These are phyloP conservation scores for Scalopus aquaticus DNA, from an alignment of 2,113 vertebrate species.

Conservation along the genomic window DNA sequence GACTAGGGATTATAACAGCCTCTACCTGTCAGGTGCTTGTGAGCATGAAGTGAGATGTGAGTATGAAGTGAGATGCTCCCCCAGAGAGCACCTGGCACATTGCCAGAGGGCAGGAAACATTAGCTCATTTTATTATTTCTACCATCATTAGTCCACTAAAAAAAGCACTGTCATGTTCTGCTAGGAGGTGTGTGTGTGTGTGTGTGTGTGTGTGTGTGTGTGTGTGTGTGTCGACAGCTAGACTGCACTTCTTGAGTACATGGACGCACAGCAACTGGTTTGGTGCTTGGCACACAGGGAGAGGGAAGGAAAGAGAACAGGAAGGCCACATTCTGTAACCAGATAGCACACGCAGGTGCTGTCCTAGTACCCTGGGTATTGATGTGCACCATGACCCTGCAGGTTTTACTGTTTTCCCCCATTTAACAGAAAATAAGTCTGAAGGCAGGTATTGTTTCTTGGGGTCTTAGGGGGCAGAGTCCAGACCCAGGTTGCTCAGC, in stretches of 20 bases:
- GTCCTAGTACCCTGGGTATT: not conserved
- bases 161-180: too few species aligned
- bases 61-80: not conserved
- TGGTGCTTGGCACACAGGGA: not conserved
- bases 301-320: not conserved
- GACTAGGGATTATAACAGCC: not conserved
- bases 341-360: not conserved
- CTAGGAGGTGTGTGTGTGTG: not conserved
- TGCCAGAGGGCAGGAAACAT: not conserved
- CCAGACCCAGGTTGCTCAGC: not conserved
- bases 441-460: not conserved
- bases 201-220: not conserved
- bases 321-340: not conserved
- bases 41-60: not conserved
- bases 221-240: not conserved
- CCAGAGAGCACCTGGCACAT: not conserved
- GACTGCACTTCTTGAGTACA: not conserved
- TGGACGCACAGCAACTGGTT: not conserved
- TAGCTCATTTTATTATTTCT: too few species aligned
- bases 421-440: not conserved
- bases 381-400: not conserved
- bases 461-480: not conserved
- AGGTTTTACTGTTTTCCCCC: not conserved
- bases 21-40: not conserved
- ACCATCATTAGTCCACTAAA: too few species aligned